A percentile compares a stretch with the other conserved stretches of the same genome.
Evolutionary conservation across 2,888 invertebrate species (phyloP).

Genomic region (Campopleginae sp.): DNA sequence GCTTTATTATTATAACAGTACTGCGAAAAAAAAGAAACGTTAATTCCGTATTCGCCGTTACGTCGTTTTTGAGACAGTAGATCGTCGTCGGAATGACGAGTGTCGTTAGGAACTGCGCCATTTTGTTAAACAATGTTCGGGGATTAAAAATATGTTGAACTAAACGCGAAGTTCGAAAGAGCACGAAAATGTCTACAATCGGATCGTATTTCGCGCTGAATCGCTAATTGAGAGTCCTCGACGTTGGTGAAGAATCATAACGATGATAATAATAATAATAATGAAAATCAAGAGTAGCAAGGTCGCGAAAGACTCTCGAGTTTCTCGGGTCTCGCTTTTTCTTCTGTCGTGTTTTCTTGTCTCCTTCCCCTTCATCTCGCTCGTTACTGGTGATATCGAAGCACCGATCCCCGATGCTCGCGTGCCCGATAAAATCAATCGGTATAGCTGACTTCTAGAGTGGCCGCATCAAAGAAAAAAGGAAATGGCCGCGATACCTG

Average conservation of each 20-base stretch:
- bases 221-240: slow-evolving; percentile 44
- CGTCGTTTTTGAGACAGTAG: slow-evolving; percentile 6
- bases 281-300: slow-evolving; percentile 23
- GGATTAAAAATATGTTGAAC: slow-evolving; percentile 4
- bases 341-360: slow-evolving; percentile 10
- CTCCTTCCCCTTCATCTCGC: not conserved
- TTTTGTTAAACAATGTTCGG: not conserved
- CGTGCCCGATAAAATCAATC: slow-evolving; percentile 14
- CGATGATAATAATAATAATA: slow-evolving; percentile 21
- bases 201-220: slow-evolving; percentile 64
- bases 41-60: not conserved
- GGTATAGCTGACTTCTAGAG: slow-evolving; percentile 5
- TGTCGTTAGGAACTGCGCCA: slow-evolving; percentile 5
- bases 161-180: not conserved
- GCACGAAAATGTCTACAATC: slow-evolving; percentile 39
- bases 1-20: not conserved
- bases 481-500: slow-evolving; percentile 18
- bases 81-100: slow-evolving; percentile 3
- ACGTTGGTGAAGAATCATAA: slow-evolving; percentile 32
- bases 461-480: not conserved
- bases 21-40: not conserved
- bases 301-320: slow-evolving; percentile 35
- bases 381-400: slow-evolving; percentile 18
- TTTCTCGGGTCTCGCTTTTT: slow-evolving; percentile 33
- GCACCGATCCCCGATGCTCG: slow-evolving; percentile 42